Evolutionary conservation across 92 coral and sea anemone species (phyloP).

Genomic region (Epizoanthus scotinus): DNA sequence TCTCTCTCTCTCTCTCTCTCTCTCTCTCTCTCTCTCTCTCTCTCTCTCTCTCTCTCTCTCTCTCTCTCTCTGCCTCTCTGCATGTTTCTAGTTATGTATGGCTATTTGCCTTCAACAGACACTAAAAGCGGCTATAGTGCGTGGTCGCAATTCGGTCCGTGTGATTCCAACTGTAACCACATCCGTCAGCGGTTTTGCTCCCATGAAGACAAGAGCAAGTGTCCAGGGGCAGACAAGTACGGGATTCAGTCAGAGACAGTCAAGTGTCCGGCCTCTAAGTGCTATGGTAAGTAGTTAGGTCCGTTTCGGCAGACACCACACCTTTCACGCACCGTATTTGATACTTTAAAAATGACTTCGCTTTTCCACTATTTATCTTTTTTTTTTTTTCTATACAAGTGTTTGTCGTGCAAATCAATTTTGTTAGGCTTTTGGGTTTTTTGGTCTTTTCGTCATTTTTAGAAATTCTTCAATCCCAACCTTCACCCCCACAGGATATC

Average conservation of each 20-base stretch:
- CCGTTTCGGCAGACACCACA: too few species aligned
- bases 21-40: background rate
- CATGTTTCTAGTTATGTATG: too few species aligned
- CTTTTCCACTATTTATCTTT: too few species aligned
- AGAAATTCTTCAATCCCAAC: too few species aligned
- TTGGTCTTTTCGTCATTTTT: too few species aligned
- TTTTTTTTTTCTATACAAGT: too few species aligned
- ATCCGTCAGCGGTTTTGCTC: constrained; percentile 86
- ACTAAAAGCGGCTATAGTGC: constrained; percentile 70
- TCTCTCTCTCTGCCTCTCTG: too few species aligned
- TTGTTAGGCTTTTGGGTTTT: too few species aligned
- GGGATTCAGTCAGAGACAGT: constrained; percentile 63
- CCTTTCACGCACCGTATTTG: too few species aligned
- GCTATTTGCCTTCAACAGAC: constrained; percentile 37
- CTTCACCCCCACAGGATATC: too few species aligned
- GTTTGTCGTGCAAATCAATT: too few species aligned
- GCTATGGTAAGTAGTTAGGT: constrained; percentile 62
- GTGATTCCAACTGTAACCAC: constrained; percentile 55
- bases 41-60: background rate
- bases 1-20: background rate
- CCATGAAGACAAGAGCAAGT: constrained; percentile 56
- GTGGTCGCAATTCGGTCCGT: constrained; percentile 80
- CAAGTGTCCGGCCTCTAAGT: constrained; percentile 63
- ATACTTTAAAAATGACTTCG: too few species aligned
- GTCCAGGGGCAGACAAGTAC: constrained; percentile 66